A percentile compares a stretch with the other conserved stretches of the same genome.
Evolutionary conservation across 2,113 vertebrate genomes (phyloP).

Genomic region (Syrmaticus mikado): DNA sequence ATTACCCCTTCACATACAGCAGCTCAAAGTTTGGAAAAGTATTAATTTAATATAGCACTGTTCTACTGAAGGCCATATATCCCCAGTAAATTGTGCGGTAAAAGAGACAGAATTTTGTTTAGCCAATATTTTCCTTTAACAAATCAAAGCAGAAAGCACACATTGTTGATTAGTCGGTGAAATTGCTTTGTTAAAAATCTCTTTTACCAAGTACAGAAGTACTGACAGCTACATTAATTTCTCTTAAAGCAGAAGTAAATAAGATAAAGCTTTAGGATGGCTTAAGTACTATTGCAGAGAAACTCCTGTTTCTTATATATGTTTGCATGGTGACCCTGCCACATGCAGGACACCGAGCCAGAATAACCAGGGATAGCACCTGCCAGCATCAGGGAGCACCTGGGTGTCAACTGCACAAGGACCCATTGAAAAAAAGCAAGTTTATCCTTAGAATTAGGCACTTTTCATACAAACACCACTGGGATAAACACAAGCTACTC

Average conservation of each 20-base stretch:
- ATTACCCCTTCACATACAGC: not conserved
- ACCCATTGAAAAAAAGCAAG: accelerated
- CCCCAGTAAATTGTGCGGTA: not conserved
- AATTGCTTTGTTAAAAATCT: not conserved
- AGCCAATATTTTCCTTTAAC: not conserved
- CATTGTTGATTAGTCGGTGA: not conserved
- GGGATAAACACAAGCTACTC: accelerated
- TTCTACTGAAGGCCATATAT: not conserved
- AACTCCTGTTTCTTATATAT: accelerated
- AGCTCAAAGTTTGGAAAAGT: not conserved
- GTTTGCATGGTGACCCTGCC: not conserved
- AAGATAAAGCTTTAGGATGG: not conserved
- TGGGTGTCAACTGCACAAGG: not conserved
- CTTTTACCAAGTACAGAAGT: not conserved
- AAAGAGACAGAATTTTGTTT: not conserved
- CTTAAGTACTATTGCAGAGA: not conserved
- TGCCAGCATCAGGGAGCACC: not conserved
- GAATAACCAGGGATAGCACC: not conserved
- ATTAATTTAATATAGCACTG: not conserved
- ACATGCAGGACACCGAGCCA: not conserved
- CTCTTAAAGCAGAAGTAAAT: not conserved
- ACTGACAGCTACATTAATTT: not conserved
- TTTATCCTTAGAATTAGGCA: accelerated
- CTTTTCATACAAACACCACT: not conserved
- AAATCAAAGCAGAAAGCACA: not conserved